A percentile compares a stretch with the other conserved stretches of the same genome.
Conservation (phyloP, 2,797 vertebrate genomes). For the Diceros bicornis region DNA sequence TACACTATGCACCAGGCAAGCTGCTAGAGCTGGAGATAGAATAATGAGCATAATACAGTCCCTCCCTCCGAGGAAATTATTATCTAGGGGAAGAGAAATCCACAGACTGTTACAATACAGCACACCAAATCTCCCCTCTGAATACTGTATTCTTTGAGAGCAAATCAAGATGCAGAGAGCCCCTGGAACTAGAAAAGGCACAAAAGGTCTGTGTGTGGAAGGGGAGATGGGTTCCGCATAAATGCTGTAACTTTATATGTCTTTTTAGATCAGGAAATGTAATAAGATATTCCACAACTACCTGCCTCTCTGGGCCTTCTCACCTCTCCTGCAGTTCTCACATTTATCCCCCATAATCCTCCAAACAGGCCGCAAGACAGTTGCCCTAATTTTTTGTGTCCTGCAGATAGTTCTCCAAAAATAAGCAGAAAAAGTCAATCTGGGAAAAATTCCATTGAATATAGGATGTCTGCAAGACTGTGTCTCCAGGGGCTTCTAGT, state of each 20-base stretch:
- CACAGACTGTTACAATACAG: not conserved
- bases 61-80: conserved; percentile 24
- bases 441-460: not conserved
- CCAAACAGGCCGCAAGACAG: not conserved
- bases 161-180: not conserved
- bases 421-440: not conserved
- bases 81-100: not conserved
- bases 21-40: not conserved
- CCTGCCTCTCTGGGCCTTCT: not conserved
- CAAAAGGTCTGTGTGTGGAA: not conserved
- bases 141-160: not conserved
- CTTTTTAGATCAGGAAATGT: not conserved
- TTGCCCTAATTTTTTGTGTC: not conserved
- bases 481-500: not conserved
- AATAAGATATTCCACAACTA: not conserved
- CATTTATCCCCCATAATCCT: not conserved
- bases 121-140: not conserved
- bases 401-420: not conserved
- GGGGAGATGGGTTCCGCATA: not conserved
- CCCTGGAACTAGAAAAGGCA: not conserved
- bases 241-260: not conserved
- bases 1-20: not conserved
- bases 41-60: not conserved
- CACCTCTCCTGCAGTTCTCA: not conserved
- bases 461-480: not conserved